These are phyloP conservation scores for Heliconius eleuchia DNA, from an alignment of 1,140 invertebrate genomes.

Conservation along the genomic window DNA sequence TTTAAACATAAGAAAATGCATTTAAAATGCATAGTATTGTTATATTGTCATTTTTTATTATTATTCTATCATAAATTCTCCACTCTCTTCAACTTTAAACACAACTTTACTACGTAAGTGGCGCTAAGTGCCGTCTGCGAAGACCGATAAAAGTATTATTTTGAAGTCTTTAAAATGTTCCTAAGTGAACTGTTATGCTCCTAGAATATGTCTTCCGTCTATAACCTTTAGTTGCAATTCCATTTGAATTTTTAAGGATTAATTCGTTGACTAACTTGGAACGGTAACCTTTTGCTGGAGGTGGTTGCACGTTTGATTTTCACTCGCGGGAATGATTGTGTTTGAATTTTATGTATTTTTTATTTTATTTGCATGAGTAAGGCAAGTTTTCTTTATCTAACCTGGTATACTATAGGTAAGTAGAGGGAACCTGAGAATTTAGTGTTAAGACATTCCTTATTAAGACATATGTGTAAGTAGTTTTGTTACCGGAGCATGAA, in stretches of 20 bases:
- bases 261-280: not conserved
- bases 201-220: constrained; percentile 21
- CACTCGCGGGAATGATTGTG: too few species aligned
- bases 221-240: not conserved
- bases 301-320: too few species aligned
- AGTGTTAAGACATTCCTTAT: too few species aligned
- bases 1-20: not conserved
- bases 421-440: too few species aligned
- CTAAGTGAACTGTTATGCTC: constrained; percentile 23
- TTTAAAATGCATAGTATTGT: constrained; percentile 6
- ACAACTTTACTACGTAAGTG: constrained; percentile 43
- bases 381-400: too few species aligned
- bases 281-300: too few species aligned
- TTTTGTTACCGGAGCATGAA: too few species aligned
- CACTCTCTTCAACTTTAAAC: constrained; percentile 40
- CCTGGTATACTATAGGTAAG: too few species aligned
- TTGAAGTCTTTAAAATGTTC: constrained; percentile 42
- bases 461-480: too few species aligned
- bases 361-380: too few species aligned
- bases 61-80: constrained; percentile 32
- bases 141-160: constrained; percentile 45
- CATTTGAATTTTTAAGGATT: not conserved
- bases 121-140: constrained; percentile 44
- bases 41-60: constrained; percentile 26
- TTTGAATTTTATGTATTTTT: too few species aligned